Conservation (phyloP, 2,797 vertebrate genomes). For the Pygocentrus nattereri region DNA sequence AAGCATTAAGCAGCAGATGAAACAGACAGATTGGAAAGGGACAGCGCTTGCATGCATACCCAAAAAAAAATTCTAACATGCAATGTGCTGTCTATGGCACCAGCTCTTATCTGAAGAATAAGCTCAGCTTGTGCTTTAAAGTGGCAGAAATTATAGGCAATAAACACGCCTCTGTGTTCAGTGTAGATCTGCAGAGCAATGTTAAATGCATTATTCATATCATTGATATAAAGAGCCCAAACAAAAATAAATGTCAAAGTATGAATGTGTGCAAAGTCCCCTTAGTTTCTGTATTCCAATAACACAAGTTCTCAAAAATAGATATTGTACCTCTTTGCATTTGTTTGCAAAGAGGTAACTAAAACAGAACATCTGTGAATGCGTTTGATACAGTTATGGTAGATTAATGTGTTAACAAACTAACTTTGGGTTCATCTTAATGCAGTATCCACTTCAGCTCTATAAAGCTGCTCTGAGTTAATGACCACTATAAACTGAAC, state of each 20-base stretch:
- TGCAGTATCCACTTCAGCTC: conserved; percentile 18
- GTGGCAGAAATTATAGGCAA: conserved; percentile 24
- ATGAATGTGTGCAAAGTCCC: conserved; percentile 32
- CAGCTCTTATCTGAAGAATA: conserved; percentile 30
- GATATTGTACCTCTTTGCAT: not conserved
- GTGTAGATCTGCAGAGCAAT: conserved; percentile 35
- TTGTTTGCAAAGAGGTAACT: conserved; percentile 9
- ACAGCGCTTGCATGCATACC: conserved; percentile 22
- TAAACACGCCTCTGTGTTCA: conserved; percentile 28
- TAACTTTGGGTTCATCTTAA: not conserved
- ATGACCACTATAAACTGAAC: not conserved
- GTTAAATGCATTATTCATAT: conserved; percentile 18
- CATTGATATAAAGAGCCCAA: conserved; percentile 24
- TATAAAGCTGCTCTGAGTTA: conserved; percentile 3
- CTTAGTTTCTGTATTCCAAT: conserved; percentile 15
- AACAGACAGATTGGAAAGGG: conserved; percentile 37
- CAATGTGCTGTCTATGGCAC: conserved; percentile 40
- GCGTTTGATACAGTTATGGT: not conserved
- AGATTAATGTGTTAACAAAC: conserved; percentile 13
- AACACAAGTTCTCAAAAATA: not conserved
- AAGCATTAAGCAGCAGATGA: conserved; percentile 48
- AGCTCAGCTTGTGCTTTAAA: conserved; percentile 51
- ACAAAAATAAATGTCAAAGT: conserved; percentile 8
- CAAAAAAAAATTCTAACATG: not conserved
- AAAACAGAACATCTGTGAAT: conserved; percentile 21